Base-by-base conservation (phyloP, 1,140 invertebrate species). In the Trichonephila clavipes region DNA sequence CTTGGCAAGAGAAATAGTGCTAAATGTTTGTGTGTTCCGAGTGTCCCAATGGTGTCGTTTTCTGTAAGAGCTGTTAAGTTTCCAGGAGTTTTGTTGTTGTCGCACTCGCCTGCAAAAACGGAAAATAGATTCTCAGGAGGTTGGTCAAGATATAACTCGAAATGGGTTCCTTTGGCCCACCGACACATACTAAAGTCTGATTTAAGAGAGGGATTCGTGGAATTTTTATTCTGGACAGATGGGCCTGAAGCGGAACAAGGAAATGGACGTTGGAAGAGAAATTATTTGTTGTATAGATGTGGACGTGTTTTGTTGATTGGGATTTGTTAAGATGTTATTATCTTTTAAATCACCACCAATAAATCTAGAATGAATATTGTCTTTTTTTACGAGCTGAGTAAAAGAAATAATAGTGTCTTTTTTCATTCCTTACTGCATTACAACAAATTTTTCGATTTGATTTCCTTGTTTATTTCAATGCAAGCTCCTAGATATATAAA, bases 41-140 rank as follows among this genome's bases (percentile, higher is more conserved):
- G 19, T 19, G 6, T 90, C 89, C 89, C 89, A 34, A 59, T 18
- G 89, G 89, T 40, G 89, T 69, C 69, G 77, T 90, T 90, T 81
- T 82, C 89, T 89, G 72, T 58, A 82, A 90, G 58, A 62, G n/a
- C 89, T 81, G 8, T 40, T 62, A 21, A 40, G 72, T 88, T 64
- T 40, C 24, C 18, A 10, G 16, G 72, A 4, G 28, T 34, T 77
- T 24, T 16, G 16, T 40, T 77, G 72, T 77, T 77, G 72, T 77
- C 69, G 69, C 69, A 14, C 16, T 64, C 21, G 62, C 62, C 62
- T 64, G 62, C 62, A 64, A 72, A 72, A 72, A 28, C 69, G 24
- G 69, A 72, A 72, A 72, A 72, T 34, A 34, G n/a, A 72, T 72
- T 72, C 69, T 72, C 69, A 28, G 69, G 69, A 72, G 69, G 28